These are phyloP conservation scores for Trachythela sp. DNA, from an alignment of 64 coral and sea anemone genomes.

Conservation along the genomic window DNA sequence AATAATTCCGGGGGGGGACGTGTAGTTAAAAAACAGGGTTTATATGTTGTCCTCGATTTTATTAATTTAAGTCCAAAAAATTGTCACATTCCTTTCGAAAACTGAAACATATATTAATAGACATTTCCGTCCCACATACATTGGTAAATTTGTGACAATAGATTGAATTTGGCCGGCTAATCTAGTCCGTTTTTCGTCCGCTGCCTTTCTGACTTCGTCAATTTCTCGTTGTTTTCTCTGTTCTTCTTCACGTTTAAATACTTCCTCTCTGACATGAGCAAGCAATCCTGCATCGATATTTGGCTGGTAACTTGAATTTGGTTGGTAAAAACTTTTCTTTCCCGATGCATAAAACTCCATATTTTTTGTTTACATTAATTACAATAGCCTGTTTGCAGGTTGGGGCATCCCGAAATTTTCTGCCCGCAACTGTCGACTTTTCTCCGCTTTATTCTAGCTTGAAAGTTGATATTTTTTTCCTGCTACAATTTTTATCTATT, in stretches of 20 bases:
- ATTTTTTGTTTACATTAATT: neutral
- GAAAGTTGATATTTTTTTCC: no score
- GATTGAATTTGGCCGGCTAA: slow-evolving; percentile 37
- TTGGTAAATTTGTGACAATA: neutral
- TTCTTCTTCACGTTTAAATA: slow-evolving; percentile 81
- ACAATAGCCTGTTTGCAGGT: neutral
- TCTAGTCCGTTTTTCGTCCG: slow-evolving; percentile 51
- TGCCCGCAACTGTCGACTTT: neutral
- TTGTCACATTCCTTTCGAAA: neutral
- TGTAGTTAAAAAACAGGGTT: no score
- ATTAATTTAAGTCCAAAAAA: neutral
- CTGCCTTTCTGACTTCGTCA: slow-evolving; percentile 31
- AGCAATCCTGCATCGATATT: slow-evolving; percentile 86
- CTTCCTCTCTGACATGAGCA: slow-evolving; percentile 87
- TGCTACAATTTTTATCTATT: no score
- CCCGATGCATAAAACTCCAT: slow-evolving; percentile 26
- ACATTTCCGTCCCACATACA: no score
- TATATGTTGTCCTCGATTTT: no score
- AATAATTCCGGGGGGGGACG: no score
- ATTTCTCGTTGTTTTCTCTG: slow-evolving; percentile 40
- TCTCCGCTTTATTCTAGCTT: neutral
- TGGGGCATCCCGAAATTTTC: neutral
- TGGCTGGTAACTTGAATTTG: slow-evolving; percentile 77
- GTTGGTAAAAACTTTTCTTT: slow-evolving; percentile 60
- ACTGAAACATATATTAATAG: neutral